Conservation (phyloP, 2,797 vertebrate species). For the Enteromius fasciolatus region DNA sequence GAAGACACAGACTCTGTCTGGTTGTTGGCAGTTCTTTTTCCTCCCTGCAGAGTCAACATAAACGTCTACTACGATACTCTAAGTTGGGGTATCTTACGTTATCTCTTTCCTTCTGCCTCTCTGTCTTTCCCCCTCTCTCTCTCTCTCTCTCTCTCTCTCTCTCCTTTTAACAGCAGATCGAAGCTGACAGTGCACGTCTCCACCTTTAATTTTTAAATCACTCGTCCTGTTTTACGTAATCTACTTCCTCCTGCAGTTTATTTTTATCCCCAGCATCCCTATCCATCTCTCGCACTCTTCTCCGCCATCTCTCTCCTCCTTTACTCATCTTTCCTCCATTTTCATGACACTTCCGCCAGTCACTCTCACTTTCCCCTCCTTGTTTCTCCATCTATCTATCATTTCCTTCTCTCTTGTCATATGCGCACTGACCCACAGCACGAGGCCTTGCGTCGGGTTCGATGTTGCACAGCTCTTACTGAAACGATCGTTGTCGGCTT, state of each 20-base stretch:
- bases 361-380: background rate
- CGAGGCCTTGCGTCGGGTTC: background rate
- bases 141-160: conserved; percentile 24
- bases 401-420: conserved; percentile 11
- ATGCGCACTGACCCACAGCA: conserved; percentile 10
- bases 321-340: background rate
- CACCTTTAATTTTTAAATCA: conserved; percentile 80
- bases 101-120: conserved; percentile 37
- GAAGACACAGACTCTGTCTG: conserved; percentile 2
- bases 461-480: background rate
- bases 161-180: conserved; percentile 55
- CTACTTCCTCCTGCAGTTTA: conserved; percentile 66
- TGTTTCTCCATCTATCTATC: conserved; percentile 8
- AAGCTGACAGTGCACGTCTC: conserved; percentile 69
- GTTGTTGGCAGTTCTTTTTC: conserved; percentile 3
- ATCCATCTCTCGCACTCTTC: conserved; percentile 31
- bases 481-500: background rate
- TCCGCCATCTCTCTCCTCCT: conserved; percentile 11
- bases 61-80: background rate
- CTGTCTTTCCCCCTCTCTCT: background rate
- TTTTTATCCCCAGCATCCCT: conserved; percentile 70
- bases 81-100: conserved; percentile 11
- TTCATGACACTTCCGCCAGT: conserved; percentile 6
- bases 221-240: conserved; percentile 76
- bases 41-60: conserved; percentile 22